Percentiles rank a stretch among this genome's conserved stretches.
These are phyloP conservation scores for Galbula dea DNA, from an alignment of 2,113 vertebrate genomes.

Conservation along the genomic window DNA sequence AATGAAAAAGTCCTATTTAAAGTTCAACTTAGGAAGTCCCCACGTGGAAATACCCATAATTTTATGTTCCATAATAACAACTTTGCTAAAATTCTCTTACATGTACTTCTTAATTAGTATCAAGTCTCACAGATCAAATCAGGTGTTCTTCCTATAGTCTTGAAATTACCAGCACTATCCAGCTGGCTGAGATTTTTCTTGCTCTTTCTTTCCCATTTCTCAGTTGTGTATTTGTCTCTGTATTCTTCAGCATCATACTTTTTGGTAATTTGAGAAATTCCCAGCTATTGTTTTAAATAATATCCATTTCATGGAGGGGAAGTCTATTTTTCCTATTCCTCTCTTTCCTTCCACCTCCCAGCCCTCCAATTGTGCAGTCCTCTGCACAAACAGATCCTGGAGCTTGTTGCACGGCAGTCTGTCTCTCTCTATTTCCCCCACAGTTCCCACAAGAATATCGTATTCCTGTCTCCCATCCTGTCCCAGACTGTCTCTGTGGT, in stretches of 20 bases:
- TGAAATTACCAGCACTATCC: neutral
- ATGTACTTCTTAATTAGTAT: neutral
- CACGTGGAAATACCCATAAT: neutral
- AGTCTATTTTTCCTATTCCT: constrained; percentile 31
- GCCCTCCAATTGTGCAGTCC: neutral
- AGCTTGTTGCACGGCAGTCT: neutral
- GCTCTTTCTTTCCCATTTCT: neutral
- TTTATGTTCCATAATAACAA: neutral
- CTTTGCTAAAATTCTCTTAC: neutral
- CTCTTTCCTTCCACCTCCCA: neutral
- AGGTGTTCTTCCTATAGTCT: neutral
- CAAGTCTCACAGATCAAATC: neutral
- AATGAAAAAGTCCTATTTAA: neutral
- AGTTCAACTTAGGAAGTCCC: neutral
- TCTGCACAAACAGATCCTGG: neutral
- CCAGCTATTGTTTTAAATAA: constrained; percentile 48
- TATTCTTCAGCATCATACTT: neutral
- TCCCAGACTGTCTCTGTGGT: constrained; percentile 14
- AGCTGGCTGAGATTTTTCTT: neutral
- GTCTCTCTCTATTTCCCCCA: neutral
- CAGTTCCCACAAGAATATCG: constrained; percentile 33
- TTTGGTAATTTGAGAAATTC: neutral
- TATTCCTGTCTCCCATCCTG: constrained; percentile 12
- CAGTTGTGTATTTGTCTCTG: neutral
- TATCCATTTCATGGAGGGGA: neutral